Base-by-base conservation (phyloP, 2,797 vertebrate species). In the Sebastes nivosus region DNA sequence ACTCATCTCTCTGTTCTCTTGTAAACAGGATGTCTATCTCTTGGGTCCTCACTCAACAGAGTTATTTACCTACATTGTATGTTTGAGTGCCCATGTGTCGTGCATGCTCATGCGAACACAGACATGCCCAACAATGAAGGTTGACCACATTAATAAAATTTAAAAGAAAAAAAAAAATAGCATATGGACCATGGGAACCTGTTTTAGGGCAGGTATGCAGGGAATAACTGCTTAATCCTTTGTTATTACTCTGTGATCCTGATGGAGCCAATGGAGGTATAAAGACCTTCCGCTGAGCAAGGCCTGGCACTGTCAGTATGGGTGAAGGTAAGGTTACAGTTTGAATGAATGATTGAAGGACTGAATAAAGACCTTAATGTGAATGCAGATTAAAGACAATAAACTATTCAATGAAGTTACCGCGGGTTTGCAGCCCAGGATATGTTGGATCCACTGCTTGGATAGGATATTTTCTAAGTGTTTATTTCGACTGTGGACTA, bases 21-120 rank as follows among this genome's bases (percentile, higher is more conserved):
- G 59, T 86, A 87, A 91, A 90, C 80, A 82, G 71, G 79, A 85
- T 77, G 73, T 88, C 42, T 68, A 11, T 79, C 22, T 79, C 66
- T 54, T 34, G 64, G 27, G 60, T 81, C 30, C 67, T 81, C 36
- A 10, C 18, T 8, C 13, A 20, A 32, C 64, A 68, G 59, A 68
- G 52, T 25, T 68, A 68, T 71, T 84, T 67, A 81, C 70, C 16
- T 29, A 63, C 58, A 72, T 14, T 57, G 10, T 74, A 57, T 38
- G 36, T 75, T 12, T 69, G 9, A 80, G 20, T 66, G 24, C 11
- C 10, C n/a, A 1, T 65, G 18, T 75, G 6, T 59, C 2, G 30
- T 30, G n/a, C 18, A 34, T 18, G 8, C 46, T 24, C 42, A 36
- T 63, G 61, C 59, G 74, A 29, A 70, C 46, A 75, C 12, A 42